Percentiles rank a stretch among this genome's conserved stretches.
These are phyloP conservation scores for Dichetophora obliterata DNA, from an alignment of 2,888 invertebrate species.

Conservation along the genomic window DNA sequence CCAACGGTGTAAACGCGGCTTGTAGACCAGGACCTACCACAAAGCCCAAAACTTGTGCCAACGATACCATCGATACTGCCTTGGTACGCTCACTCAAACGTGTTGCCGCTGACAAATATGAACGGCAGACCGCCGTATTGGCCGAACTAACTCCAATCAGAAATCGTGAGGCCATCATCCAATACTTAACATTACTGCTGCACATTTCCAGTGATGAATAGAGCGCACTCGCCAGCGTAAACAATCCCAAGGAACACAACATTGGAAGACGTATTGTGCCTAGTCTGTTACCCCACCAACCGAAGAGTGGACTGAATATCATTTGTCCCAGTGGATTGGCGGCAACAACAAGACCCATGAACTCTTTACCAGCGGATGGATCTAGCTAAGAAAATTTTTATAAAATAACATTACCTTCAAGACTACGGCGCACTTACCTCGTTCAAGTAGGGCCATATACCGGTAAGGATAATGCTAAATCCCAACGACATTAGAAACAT, in stretches of 20 bases:
- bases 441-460: conserved; percentile 89
- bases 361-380: conserved; percentile 82
- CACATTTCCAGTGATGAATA: conserved; percentile 84
- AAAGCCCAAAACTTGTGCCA: conserved; percentile 89
- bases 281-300: conserved; percentile 86
- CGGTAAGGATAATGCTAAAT: conserved; percentile 88
- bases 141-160: conserved; percentile 86
- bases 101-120: conserved; percentile 89
- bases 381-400: conserved; percentile 76
- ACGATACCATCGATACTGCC: conserved; percentile 85
- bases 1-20: conserved; percentile 83
- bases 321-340: conserved; percentile 91
- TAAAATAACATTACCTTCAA: too few relatives aligned
- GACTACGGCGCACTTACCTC: conserved; percentile 73
- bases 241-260: conserved; percentile 78
- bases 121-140: conserved; percentile 86
- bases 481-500: conserved; percentile 92
- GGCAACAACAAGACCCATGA: conserved; percentile 86
- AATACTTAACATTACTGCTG: conserved; percentile 76
- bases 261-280: conserved; percentile 81
- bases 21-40: conserved; percentile 88
- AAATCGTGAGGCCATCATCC: conserved; percentile 83
- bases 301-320: conserved; percentile 86
- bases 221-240: conserved; percentile 79
- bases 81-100: conserved; percentile 82